Conservation (phyloP, 2,113 vertebrate genomes). For the Cryptoleucopteryx plumbea region DNA sequence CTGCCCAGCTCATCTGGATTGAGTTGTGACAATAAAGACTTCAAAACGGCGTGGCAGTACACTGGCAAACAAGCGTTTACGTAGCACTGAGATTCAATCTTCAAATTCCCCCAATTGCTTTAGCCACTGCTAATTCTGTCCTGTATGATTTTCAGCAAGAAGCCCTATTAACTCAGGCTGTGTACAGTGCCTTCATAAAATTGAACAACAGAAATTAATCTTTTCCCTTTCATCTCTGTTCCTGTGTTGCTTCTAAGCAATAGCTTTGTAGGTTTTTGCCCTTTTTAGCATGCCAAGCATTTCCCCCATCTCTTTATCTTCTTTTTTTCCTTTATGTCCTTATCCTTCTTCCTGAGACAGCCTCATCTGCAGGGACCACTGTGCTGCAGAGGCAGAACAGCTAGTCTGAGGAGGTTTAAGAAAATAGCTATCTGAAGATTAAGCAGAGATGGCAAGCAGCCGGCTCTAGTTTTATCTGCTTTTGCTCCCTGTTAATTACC, state of each 20-base stretch:
- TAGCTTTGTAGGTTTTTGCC: neutral
- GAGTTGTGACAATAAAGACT: neutral
- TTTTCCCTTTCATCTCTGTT: slow-evolving; percentile 3
- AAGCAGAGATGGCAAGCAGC: neutral
- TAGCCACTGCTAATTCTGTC: neutral
- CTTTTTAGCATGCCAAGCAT: neutral
- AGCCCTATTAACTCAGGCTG: neutral
- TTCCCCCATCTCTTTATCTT: slow-evolving; percentile 19
- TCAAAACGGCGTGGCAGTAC: neutral
- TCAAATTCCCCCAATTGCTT: neutral
- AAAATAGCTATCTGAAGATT: neutral
- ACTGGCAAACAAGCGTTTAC: rapidly evolving
- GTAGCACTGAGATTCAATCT: neutral
- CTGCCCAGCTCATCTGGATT: neutral
- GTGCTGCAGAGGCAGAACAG: neutral
- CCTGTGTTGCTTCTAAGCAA: neutral
- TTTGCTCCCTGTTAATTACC: slow-evolving; percentile 11
- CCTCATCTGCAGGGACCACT: neutral
- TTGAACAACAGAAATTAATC: neutral
- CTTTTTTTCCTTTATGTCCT: neutral
- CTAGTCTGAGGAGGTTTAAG: neutral
- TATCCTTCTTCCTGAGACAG: neutral
- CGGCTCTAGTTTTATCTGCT: neutral
- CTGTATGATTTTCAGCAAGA: neutral
- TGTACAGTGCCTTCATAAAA: neutral